Base-by-base conservation (phyloP, 2,113 vertebrate species). In the Scartelaos histophorus region DNA sequence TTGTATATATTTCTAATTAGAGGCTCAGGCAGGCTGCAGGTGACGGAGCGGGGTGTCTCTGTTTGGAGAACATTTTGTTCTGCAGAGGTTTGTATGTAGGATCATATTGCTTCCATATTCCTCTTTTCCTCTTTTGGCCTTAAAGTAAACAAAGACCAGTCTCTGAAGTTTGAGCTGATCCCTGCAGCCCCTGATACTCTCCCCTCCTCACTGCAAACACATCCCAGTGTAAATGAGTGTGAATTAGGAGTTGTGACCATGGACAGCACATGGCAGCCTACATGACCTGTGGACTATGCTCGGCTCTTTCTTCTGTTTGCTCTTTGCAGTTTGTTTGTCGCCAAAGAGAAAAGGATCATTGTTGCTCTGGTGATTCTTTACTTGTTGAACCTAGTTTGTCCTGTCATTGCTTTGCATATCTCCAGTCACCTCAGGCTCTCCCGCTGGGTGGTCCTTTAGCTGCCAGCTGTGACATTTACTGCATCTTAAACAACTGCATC, bases 391-490 rank as follows among this genome's bases (percentile, higher is more conserved):
- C 72, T 76, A 71, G 78, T 84, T 85, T 82, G 74, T 85, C 70
- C 62, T 7, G 19, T n/a, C 51, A 9, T 6, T n/a, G 51, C 17
- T 51, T 78, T 80, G 77, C 76, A 85, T 86, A 91, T 90, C 85
- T 88, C 68, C 77, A 85, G 81, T 91, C 86, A 88, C 80, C 78
- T 76, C 75, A 77, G 71, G 71, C 87, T 69, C 80, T 85, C 77
- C 65, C 25, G 67, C 77, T 90, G 89, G 90, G 89, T 92, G 90
- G 89, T 74, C 92, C 81, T 56, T 67, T 69, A 79, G 47, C 47
- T 76, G 60, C 71, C 79, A 87, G 71, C 85, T 86, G 80, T 83
- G 88, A 73, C 79, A 86, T 81, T 76, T 25, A 71, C 80, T 90
- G 75, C 82, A 92, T 90, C 90, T 87, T 79, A 84, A 89, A 88